Evolutionary conservation across 1,140 invertebrate genomes (phyloP).

Genomic region (Chironomus tepperi): DNA sequence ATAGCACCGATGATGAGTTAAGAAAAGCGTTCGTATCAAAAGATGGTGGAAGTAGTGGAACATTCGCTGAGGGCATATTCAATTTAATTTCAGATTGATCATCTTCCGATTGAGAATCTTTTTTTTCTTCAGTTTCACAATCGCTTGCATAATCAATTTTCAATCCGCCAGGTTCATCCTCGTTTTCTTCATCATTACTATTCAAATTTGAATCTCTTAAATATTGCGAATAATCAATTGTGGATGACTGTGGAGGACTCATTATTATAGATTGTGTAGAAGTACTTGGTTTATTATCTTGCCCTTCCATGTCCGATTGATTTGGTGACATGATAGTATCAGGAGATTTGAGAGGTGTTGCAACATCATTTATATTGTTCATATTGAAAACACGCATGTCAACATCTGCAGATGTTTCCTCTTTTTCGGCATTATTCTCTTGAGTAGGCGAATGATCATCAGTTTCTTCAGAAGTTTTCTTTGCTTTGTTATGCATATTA

Average conservation of each 20-base stretch:
- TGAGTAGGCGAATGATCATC: not conserved
- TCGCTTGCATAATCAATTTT: slow-evolving; percentile 22
- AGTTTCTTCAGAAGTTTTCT: not conserved
- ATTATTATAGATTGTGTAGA: not conserved
- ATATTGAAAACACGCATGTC: slow-evolving; percentile 43
- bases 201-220: slow-evolving; percentile 38
- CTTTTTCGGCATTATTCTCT: not conserved
- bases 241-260: slow-evolving; percentile 5
- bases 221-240: slow-evolving; percentile 39
- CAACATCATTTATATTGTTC: slow-evolving; percentile 25
- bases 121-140: slow-evolving; percentile 43
- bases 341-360: slow-evolving; percentile 6
- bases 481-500: not conserved
- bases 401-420: slow-evolving; percentile 41
- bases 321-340: slow-evolving; percentile 17
- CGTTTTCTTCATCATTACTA: slow-evolving; percentile 31
- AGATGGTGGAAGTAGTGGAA: slow-evolving; percentile 26
- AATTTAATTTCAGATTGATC: not conserved
- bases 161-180: slow-evolving; percentile 29
- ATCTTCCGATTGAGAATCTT: slow-evolving; percentile 32
- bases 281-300: not conserved
- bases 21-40: not conserved
- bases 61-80: not conserved
- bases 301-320: not conserved
- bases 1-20: not conserved